A percentile compares a stretch with the other conserved stretches of the same genome.
Evolutionary conservation across 2,888 invertebrate species (phyloP).

Genomic region (Philopedon plagiatum): DNA sequence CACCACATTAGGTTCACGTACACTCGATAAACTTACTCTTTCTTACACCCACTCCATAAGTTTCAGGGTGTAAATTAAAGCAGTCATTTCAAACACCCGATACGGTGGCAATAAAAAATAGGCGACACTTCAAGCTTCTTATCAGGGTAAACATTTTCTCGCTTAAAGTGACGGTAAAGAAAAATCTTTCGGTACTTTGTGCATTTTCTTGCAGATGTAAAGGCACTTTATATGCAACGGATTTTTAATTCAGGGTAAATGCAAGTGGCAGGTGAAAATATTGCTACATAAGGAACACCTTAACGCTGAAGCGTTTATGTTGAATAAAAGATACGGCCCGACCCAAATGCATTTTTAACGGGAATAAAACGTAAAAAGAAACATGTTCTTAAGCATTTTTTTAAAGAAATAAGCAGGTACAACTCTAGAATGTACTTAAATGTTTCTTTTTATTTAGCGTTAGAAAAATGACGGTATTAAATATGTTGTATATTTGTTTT

Average conservation of each 20-base stretch:
- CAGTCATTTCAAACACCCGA: no score
- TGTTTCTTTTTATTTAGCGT: not conserved
- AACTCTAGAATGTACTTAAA: not conserved
- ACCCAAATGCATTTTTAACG: not conserved
- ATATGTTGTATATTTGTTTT: no score
- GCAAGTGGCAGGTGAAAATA: conserved; percentile 14
- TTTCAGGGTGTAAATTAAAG: no score
- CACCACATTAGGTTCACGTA: no score
- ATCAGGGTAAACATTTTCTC: not conserved
- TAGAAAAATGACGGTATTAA: not conserved
- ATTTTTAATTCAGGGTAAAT: conserved; percentile 8
- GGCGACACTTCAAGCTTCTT: not conserved
- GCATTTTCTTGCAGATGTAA: not conserved
- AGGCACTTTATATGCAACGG: conserved; percentile 12
- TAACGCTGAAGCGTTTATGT: conserved; percentile 3
- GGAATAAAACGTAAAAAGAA: not conserved
- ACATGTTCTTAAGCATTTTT: not conserved
- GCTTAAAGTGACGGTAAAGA: not conserved
- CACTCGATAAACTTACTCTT: no score
- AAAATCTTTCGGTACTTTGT: not conserved
- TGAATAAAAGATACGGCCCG: not conserved
- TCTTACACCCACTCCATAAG: no score
- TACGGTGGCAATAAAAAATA: not conserved
- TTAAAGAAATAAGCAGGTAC: not conserved
- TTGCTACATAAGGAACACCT: conserved; percentile 11